phyloP scores from a whole-genome alignment of 1,140 invertebrate genomes.

The Drepana arcuata region DNA sequence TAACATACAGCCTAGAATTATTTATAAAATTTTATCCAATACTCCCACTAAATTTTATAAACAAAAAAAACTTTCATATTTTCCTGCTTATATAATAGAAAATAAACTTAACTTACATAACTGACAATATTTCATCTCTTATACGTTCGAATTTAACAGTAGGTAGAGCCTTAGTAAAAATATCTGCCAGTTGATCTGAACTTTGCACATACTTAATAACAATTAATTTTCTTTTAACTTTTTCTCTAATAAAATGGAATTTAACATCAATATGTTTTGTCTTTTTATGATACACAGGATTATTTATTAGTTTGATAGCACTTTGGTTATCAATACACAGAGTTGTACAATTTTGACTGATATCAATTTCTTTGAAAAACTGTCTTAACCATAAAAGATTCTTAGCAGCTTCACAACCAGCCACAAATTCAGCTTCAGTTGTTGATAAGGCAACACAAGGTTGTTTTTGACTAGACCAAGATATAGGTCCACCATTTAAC shows the following conservation, averaged over 20 bases:
- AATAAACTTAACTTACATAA: background rate
- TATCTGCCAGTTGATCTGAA: slow-evolving; percentile 21
- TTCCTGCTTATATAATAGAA: too few relatives aligned
- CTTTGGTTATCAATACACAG: slow-evolving; percentile 20
- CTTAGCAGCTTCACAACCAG: background rate
- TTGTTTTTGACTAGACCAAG: slow-evolving; percentile 59
- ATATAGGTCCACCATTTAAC: slow-evolving; percentile 24
- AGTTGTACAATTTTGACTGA: slow-evolving; percentile 14
- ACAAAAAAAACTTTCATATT: too few relatives aligned
- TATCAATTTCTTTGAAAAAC: slow-evolving; percentile 17
- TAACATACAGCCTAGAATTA: too few relatives aligned
- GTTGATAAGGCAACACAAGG: slow-evolving; percentile 48
- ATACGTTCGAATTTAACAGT: slow-evolving; percentile 1
- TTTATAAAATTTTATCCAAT: too few relatives aligned
- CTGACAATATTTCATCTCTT: slow-evolving; percentile 1
- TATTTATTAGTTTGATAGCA: slow-evolving; percentile 25
- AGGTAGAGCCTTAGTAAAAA: slow-evolving; percentile 17
- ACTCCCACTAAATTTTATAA: too few relatives aligned
- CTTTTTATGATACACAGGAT: slow-evolving; percentile 16
- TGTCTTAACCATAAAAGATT: slow-evolving; percentile 22
- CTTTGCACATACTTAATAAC: slow-evolving; percentile 34
- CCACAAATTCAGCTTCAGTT: slow-evolving; percentile 30
- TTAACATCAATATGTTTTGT: slow-evolving; percentile 21
- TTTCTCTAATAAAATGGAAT: slow-evolving; percentile 19
- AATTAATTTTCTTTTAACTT: slow-evolving; percentile 20